Percentiles rank a stretch among this genome's conserved stretches.
These are phyloP conservation scores for Epinephelus lanceolatus DNA, from an alignment of 2,113 vertebrate species.

Conservation along the genomic window DNA sequence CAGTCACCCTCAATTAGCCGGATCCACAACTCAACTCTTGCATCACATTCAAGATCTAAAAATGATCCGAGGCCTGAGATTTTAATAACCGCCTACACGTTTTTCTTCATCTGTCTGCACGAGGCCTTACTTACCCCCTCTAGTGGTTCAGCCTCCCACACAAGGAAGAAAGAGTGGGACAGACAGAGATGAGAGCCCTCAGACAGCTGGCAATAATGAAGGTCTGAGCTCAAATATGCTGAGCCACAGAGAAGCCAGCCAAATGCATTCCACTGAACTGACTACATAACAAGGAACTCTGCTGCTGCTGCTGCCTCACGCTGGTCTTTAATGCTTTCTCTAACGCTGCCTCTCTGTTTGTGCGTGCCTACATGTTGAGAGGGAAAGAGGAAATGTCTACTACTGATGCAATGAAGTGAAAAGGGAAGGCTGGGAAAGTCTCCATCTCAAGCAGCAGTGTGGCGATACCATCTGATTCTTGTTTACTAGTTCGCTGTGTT, in stretches of 20 bases:
- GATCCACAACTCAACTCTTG: neutral
- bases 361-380: slow-evolving; percentile 17
- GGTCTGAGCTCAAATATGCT: slow-evolving; percentile 75
- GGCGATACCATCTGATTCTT: neutral
- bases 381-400: slow-evolving; percentile 56
- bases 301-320: slow-evolving; percentile 52
- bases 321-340: slow-evolving; percentile 48
- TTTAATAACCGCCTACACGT: slow-evolving; percentile 32
- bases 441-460: neutral
- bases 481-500: neutral
- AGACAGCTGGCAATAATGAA: slow-evolving; percentile 83
- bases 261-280: slow-evolving; percentile 77
- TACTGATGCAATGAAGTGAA: slow-evolving; percentile 48
- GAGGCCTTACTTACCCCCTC: slow-evolving; percentile 56
- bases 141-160: slow-evolving; percentile 62
- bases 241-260: slow-evolving; percentile 73
- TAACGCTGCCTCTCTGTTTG: slow-evolving; percentile 31
- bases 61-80: neutral
- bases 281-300: slow-evolving; percentile 71
- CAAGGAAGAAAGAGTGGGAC: slow-evolving; percentile 17
- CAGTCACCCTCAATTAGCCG: neutral
- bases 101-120: slow-evolving; percentile 9
- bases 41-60: slow-evolving; percentile 1
- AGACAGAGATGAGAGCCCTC: slow-evolving; percentile 54
- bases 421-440: slow-evolving; percentile 44